Conservation (phyloP, 2,888 invertebrate genomes). For the Xestia xanthographa region DNA sequence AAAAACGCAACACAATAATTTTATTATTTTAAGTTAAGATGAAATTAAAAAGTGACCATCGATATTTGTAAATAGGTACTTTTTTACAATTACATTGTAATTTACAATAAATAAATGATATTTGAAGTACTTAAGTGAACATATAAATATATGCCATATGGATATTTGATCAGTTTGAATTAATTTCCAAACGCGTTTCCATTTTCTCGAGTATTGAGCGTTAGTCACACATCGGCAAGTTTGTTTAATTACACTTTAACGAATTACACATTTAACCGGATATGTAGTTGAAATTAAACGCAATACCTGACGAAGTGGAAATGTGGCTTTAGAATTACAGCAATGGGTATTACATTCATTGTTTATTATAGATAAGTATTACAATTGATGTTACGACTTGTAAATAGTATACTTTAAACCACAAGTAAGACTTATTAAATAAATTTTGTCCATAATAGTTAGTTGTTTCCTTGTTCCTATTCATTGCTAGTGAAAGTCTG, state of each 20-base stretch:
- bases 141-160: conserved; percentile 64
- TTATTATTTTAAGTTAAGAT: conserved; percentile 37
- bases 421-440: conserved; percentile 68
- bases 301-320: conserved; percentile 37
- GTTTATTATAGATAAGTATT: conserved; percentile 57
- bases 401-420: conserved; percentile 65
- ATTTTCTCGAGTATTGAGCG: conserved; percentile 30
- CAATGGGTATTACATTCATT: conserved; percentile 52
- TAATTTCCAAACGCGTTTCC: conserved; percentile 50
- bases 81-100: conserved; percentile 58
- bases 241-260: conserved; percentile 33
- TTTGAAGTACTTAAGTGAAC: conserved; percentile 60
- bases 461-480: conserved; percentile 24
- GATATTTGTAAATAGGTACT: conserved; percentile 60
- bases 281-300: conserved; percentile 27
- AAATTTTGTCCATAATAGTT: conserved; percentile 64
- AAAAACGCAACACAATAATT: conserved; percentile 31
- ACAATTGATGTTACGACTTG: conserved; percentile 63
- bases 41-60: conserved; percentile 55
- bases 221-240: conserved; percentile 18
- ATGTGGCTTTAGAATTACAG: conserved; percentile 37
- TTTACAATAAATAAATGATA: conserved; percentile 59
- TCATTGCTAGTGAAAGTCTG: not conserved
- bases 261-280: conserved; percentile 17
- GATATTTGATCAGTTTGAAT: conserved; percentile 57